phyloP scores from a whole-genome alignment of 2,797 vertebrate species.

The Neomorphus geoffroyi region DNA sequence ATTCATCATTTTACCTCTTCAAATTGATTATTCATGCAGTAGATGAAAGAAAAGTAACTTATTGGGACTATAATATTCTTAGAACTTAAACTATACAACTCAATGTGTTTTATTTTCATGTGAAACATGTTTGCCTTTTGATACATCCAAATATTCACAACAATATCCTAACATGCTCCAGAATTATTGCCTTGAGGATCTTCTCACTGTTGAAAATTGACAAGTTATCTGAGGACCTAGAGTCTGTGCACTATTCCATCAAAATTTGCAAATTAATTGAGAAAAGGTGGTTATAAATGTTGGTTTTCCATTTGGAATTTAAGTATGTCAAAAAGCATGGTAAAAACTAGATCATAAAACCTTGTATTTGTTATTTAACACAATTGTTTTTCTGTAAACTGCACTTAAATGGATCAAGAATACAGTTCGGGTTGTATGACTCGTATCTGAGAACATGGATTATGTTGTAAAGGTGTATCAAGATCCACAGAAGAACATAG shows the following conservation, averaged over 20 bases:
- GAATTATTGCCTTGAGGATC: not conserved
- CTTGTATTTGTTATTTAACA: not conserved
- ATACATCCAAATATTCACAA: not conserved
- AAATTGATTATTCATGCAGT: not conserved
- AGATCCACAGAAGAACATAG: not conserved
- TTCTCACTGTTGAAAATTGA: not conserved
- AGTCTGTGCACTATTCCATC: not conserved
- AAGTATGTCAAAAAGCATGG: not conserved
- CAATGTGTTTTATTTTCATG: accelerated
- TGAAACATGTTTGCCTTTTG: not conserved
- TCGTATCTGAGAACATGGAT: not conserved
- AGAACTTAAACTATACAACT: not conserved
- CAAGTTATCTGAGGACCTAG: not conserved
- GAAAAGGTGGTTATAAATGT: not conserved
- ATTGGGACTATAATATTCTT: not conserved
- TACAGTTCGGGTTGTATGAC: accelerated
- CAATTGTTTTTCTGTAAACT: not conserved
- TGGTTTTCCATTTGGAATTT: not conserved
- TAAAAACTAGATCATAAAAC: not conserved
- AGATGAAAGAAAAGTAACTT: not conserved
- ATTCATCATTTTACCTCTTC: not conserved
- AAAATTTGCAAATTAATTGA: not conserved
- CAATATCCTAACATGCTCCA: not conserved
- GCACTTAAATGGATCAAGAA: not conserved
- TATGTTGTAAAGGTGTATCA: not conserved